A percentile compares a stretch with the other conserved stretches of the same genome.
Conservation (phyloP, 2,113 vertebrate genomes). For the Xenopus tropicalis region DNA sequence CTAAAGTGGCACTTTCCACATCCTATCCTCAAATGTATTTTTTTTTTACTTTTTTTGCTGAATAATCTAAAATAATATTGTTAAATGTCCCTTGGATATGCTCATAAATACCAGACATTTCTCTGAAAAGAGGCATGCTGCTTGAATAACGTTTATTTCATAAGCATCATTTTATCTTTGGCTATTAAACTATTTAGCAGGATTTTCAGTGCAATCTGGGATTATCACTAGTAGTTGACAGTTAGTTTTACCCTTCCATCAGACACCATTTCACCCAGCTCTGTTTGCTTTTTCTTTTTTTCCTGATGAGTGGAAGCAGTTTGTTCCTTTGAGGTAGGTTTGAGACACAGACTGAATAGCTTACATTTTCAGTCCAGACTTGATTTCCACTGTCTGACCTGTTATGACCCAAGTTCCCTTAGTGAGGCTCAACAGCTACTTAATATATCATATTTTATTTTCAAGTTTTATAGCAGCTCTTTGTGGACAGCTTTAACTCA, state of each 20-base stretch:
- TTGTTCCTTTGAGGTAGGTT: slow-evolving; percentile 48
- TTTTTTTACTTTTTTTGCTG: not conserved
- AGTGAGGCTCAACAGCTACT: slow-evolving; percentile 50
- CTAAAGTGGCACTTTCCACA: too few species aligned
- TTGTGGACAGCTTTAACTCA: slow-evolving; percentile 40
- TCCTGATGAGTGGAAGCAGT: slow-evolving; percentile 48
- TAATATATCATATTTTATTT: slow-evolving; percentile 48
- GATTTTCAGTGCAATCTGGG: slow-evolving; percentile 48
- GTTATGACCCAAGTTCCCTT: slow-evolving; percentile 72
- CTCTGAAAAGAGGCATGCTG: slow-evolving; percentile 48
- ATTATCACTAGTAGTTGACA: slow-evolving; percentile 52
- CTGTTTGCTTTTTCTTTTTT: slow-evolving; percentile 54
- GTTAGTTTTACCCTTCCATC: slow-evolving; percentile 40
- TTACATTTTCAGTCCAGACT: slow-evolving; percentile 71
- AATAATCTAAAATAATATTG: not conserved
- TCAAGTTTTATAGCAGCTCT: slow-evolving; percentile 45
- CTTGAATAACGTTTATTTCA: slow-evolving; percentile 52
- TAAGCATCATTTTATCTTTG: slow-evolving; percentile 46
- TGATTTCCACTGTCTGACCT: slow-evolving; percentile 75
- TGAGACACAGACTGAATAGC: slow-evolving; percentile 73
- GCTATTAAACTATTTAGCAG: slow-evolving; percentile 48
- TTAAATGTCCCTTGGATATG: not conserved
- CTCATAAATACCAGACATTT: slow-evolving; percentile 50
- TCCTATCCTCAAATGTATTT: too few species aligned
- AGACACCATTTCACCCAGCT: slow-evolving; percentile 51